Percentiles rank a stretch among this genome's conserved stretches.
phyloP scores from a whole-genome alignment of 2,113 vertebrate species.

The Riparia riparia region DNA sequence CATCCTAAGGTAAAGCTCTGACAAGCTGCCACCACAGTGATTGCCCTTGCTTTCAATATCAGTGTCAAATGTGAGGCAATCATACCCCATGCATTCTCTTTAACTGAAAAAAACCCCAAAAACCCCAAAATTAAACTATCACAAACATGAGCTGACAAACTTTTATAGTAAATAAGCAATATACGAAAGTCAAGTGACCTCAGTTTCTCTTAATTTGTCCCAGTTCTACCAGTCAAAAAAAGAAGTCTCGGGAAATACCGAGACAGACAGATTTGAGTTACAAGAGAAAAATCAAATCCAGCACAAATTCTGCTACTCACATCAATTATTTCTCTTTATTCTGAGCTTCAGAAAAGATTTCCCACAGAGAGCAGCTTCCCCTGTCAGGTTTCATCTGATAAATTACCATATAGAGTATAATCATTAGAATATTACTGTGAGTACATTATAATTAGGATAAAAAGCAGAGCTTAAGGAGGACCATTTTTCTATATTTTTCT shows the following conservation, averaged over 20 bases:
- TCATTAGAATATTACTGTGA: neutral
- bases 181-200: neutral
- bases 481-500: neutral
- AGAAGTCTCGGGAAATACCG: neutral
- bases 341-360: neutral
- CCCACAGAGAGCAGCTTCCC: neutral
- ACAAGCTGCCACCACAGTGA: neutral
- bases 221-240: neutral
- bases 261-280: neutral
- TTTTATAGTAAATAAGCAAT: neutral
- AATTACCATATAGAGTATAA: neutral
- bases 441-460: neutral
- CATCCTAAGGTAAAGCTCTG: neutral
- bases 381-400: neutral
- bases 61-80: neutral
- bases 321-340: neutral
- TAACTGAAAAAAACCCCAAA: neutral
- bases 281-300: neutral
- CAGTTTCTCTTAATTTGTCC: neutral
- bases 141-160: neutral
- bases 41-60: neutral
- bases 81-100: neutral
- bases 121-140: rapidly evolving
- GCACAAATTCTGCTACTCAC: neutral
- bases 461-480: neutral